These are phyloP conservation scores for Lepeophtheirus nordmannii DNA, from an alignment of 2,888 invertebrate species.

Conservation along the genomic window DNA sequence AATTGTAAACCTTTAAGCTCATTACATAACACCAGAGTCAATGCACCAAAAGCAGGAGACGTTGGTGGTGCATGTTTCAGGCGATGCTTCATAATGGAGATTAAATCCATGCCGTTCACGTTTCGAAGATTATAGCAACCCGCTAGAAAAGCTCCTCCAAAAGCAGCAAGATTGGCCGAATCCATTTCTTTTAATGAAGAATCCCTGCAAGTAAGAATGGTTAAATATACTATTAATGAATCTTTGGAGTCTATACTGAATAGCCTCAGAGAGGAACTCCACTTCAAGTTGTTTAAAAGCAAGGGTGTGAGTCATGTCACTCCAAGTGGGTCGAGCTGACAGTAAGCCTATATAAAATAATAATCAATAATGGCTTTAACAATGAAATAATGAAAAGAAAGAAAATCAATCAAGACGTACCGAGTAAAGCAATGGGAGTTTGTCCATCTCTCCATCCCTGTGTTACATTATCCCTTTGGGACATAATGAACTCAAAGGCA, in stretches of 20 bases:
- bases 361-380: too few relatives aligned
- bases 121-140: background rate
- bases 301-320: background rate
- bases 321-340: background rate
- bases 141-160: background rate
- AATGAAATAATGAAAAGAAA: too few relatives aligned
- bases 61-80: background rate
- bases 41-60: background rate
- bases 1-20: background rate
- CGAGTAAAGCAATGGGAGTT: background rate
- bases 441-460: slow-evolving; percentile 1
- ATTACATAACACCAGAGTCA: background rate
- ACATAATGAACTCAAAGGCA: background rate
- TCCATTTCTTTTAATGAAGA: background rate
- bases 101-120: background rate
- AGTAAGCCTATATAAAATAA: background rate
- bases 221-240: background rate
- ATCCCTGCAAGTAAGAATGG: background rate
- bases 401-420: background rate
- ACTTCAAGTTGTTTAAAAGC: background rate
- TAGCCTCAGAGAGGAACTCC: background rate
- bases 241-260: background rate
- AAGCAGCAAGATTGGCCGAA: background rate
- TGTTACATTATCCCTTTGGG: background rate
- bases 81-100: background rate